A percentile compares a stretch with the other conserved stretches of the same genome.
Evolutionary conservation across 2,797 vertebrate genomes (phyloP).

Genomic region (Anguilla obscura): DNA sequence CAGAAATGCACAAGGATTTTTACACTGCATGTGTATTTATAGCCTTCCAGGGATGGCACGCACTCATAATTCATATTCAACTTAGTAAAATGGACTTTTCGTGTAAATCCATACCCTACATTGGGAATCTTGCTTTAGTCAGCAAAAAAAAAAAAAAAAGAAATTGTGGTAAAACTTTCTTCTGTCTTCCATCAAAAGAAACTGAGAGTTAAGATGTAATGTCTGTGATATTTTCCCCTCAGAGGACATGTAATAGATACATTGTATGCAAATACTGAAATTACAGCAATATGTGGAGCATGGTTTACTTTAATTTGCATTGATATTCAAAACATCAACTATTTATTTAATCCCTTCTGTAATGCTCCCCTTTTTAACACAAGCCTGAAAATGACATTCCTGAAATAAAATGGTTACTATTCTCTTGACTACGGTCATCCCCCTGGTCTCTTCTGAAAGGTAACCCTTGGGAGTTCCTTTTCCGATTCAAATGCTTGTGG

Average conservation of each 20-base stretch:
- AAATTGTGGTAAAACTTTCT: slow-evolving; percentile 12
- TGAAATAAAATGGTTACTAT: too few relatives aligned
- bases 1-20: slow-evolving; percentile 64
- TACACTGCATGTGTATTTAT: slow-evolving; percentile 58
- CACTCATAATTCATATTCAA: slow-evolving; percentile 67
- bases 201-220: not conserved
- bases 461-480: too few relatives aligned
- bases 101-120: slow-evolving; percentile 58
- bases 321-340: not conserved
- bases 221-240: not conserved
- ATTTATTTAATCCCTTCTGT: not conserved
- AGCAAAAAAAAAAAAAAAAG: slow-evolving; percentile 45
- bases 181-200: slow-evolving; percentile 20
- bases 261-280: not conserved
- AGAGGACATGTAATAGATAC: not conserved
- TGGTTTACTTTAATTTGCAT: not conserved
- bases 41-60: slow-evolving; percentile 44
- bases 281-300: not conserved
- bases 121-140: slow-evolving; percentile 48
- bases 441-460: too few relatives aligned
- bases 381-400: too few relatives aligned
- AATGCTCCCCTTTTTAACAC: too few relatives aligned
- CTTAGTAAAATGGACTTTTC: slow-evolving; percentile 67
- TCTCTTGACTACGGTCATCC: too few relatives aligned
- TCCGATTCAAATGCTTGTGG: too few relatives aligned